Evolutionary conservation across 2,113 vertebrate genomes (phyloP), one percentile per base, ranked within the genome.

Genomic region (Takifugu bimaculatus): DNA sequence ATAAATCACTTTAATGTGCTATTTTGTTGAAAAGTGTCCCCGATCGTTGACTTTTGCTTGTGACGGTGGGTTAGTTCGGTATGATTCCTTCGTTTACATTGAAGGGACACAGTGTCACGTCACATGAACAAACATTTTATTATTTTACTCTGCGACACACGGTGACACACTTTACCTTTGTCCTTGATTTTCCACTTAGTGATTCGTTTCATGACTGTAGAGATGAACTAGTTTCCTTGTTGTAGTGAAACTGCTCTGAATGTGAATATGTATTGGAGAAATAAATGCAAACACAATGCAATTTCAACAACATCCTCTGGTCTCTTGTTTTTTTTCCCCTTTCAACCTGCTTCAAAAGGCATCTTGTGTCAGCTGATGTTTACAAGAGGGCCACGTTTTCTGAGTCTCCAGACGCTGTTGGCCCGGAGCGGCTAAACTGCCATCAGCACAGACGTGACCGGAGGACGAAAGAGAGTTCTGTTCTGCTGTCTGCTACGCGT

Each of bases 281-380:
- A 89, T 90, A 92, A 92, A 91, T 90, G 90, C 90, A 92, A 87
- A 54, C 80, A 56, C 90, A 92, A 92, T 92, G 89, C 91, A 92
- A 92, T 65, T 58, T 72, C 56, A 78, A 60, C 68, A 67, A 4
- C 43, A 44, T 54, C 15, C 50, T 49, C 29, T 63, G n/a, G 53
- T 58, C 11, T 42, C n/a, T 2, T 26, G 11, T 49, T 58, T 53
- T 1, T 32, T 47, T 56, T 65, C 71, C 68, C 7, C 55, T 51
- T 53, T 20, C 67, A 35, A 57, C 26, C 27, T 26, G 2, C 7
- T 59, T 72, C 11, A 9, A 52, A 66, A 55, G 15, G 2, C 4
- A 0, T 26, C 2, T 1, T 45, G 70, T 77, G 66, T 75, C 72
- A 71, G 49, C 65, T 72, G 54, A 64, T 63, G 57, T 80, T 57